Evolutionary conservation across 2,888 invertebrate genomes (phyloP).

Genomic region (Apamea anceps): DNA sequence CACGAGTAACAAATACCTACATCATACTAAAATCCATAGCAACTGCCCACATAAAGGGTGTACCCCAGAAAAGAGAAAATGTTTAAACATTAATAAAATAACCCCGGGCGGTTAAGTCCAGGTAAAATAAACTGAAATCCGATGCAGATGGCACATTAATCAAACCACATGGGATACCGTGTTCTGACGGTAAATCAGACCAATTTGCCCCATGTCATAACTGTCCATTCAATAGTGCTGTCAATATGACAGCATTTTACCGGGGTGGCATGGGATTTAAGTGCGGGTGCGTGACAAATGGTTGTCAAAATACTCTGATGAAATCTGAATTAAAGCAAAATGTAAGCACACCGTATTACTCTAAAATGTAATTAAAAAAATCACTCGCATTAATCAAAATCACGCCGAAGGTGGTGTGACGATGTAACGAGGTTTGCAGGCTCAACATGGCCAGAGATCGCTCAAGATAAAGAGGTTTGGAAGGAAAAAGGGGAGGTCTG

Average conservation of each 20-base stretch:
- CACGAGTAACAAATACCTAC: background rate
- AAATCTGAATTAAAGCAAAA: background rate
- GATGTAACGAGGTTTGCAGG: too few species aligned
- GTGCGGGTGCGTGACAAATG: background rate
- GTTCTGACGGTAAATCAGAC: constrained; percentile 39
- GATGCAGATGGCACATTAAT: constrained; percentile 54
- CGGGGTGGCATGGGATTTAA: background rate
- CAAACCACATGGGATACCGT: constrained; percentile 52
- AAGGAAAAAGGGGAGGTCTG: too few species aligned
- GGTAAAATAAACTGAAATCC: constrained; percentile 51
- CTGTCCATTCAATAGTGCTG: constrained; percentile 50
- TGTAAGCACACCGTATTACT: background rate
- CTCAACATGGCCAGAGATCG: too few species aligned
- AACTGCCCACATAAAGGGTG: constrained; percentile 1
- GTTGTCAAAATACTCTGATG: background rate
- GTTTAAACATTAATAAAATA: constrained; percentile 29
- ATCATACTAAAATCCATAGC: constrained; percentile 1
- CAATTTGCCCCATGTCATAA: constrained; percentile 54
- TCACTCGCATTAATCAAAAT: too few species aligned
- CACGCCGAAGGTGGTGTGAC: too few species aligned
- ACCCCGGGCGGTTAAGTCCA: constrained; percentile 16
- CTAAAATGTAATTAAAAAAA: background rate
- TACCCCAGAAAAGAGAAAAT: constrained; percentile 32
- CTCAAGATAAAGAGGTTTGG: too few species aligned
- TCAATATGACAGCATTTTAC: constrained; percentile 40